Percentiles rank a stretch among this genome's conserved stretches.
These are phyloP conservation scores for Rutpela maculata DNA, from an alignment of 2,888 invertebrate species.

Conservation along the genomic window DNA sequence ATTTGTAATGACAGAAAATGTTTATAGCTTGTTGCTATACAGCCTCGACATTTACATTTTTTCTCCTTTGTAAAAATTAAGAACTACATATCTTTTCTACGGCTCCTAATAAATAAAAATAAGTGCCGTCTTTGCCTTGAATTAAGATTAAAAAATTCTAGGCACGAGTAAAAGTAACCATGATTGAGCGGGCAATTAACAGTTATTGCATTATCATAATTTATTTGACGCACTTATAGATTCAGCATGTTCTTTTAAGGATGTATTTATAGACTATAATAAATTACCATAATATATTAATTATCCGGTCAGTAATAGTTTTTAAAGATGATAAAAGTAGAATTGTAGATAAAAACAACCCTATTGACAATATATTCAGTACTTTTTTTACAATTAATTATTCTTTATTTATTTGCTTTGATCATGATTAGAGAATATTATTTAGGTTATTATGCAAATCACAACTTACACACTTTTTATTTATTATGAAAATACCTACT, in stretches of 20 bases:
- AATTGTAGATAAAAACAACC: too few relatives aligned
- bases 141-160: constrained; percentile 1
- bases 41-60: constrained; percentile 9
- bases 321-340: too few relatives aligned
- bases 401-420: too few relatives aligned
- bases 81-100: not conserved
- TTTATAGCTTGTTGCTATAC: too few relatives aligned
- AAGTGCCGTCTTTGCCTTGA: not conserved
- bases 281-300: not conserved
- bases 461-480: too few relatives aligned
- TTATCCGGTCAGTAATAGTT: too few relatives aligned
- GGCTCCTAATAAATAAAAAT: not conserved
- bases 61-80: not conserved
- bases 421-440: too few relatives aligned
- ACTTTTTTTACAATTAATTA: too few relatives aligned
- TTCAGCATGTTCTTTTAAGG: not conserved
- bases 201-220: not conserved
- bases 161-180: not conserved
- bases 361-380: too few relatives aligned
- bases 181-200: not conserved
- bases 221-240: not conserved
- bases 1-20: too few relatives aligned
- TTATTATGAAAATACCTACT: too few relatives aligned
- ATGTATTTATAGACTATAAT: not conserved
- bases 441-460: too few relatives aligned